Evolutionary conservation across 2,888 invertebrate genomes (phyloP).

Genomic region (Sinodicranocentrus sp.): DNA sequence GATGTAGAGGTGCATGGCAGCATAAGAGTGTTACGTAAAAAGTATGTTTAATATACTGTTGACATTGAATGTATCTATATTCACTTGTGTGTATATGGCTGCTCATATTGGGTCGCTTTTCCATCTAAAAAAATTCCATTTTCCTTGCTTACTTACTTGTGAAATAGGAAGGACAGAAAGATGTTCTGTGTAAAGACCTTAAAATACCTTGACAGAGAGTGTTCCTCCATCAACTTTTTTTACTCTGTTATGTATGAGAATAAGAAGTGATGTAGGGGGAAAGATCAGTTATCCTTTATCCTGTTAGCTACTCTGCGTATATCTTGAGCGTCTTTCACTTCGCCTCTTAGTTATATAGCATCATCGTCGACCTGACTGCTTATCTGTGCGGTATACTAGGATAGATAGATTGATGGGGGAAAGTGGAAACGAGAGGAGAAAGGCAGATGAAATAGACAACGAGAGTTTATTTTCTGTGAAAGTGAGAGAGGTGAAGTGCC

Average conservation of each 20-base stretch:
- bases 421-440: conserved; percentile 1
- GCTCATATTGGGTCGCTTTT: background rate
- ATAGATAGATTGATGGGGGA: conserved; percentile 16
- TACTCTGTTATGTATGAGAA: background rate
- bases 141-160: background rate
- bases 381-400: background rate
- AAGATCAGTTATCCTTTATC: conserved; percentile 32
- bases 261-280: conserved; percentile 9
- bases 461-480: conserved; percentile 11
- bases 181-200: conserved; percentile 23
- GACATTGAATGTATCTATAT: too few species aligned
- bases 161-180: background rate
- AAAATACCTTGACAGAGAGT: conserved; percentile 11
- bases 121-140: background rate
- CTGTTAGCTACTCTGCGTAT: background rate
- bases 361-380: too few species aligned
- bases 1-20: too few species aligned
- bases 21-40: too few species aligned
- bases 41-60: too few species aligned
- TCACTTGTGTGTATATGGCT: background rate
- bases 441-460: conserved; percentile 28
- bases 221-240: conserved; percentile 19
- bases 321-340: too few species aligned
- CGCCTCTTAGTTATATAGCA: too few species aligned
- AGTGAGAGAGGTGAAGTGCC: conserved; percentile 24